Evolutionary conservation across 2,113 vertebrate genomes (phyloP), one percentile per base, ranked within the genome.

Genomic region (Monarcha castaneiventris): DNA sequence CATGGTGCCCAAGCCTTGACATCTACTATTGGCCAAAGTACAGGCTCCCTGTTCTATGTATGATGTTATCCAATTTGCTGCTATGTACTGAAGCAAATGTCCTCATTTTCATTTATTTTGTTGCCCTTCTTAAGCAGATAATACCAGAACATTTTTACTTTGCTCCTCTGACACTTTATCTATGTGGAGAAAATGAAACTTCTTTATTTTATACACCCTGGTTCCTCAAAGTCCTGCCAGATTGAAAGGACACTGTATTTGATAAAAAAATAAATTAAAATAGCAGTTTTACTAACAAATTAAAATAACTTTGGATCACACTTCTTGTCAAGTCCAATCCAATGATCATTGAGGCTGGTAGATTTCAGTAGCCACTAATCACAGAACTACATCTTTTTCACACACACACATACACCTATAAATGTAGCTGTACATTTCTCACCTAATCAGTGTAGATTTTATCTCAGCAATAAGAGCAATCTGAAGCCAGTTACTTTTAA

Each of bases 371-470:
- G 21, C 21, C 52, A 39, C 48, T 67, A 35, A 33, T 63, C 32
- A 22, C 4, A 93, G 21, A 87, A 33, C 4, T 48, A 27, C 0
- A 0, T 2, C 3, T 72, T 95, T 89, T 89, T 52, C 17, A 49
- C 30, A 54, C 25, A 33, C 1, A 5, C 4, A n/a, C n/a, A n/a
- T n/a, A n/a, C n/a, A 32, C 10, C 7, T 39, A n/a, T 55, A 84
- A 87, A 58, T 10, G 16, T 29, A 67, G 16, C 14, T 75, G 37
- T 20, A 39, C 20, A 48, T 49, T 81, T 89, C 26, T 55, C 58
- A 82, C n/a, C 17, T 87, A 96, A 96, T 96, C 94, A 96, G 89
- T 93, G 93, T 84, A 93, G 92, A 90, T 94, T 96, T 97, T 96
- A 90, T 92, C 75, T 95, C 87, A 87, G 67, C 94, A 97, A 96